These are phyloP conservation scores for Microtus montanus DNA, from an alignment of 2,113 vertebrate species.

Conservation along the genomic window DNA sequence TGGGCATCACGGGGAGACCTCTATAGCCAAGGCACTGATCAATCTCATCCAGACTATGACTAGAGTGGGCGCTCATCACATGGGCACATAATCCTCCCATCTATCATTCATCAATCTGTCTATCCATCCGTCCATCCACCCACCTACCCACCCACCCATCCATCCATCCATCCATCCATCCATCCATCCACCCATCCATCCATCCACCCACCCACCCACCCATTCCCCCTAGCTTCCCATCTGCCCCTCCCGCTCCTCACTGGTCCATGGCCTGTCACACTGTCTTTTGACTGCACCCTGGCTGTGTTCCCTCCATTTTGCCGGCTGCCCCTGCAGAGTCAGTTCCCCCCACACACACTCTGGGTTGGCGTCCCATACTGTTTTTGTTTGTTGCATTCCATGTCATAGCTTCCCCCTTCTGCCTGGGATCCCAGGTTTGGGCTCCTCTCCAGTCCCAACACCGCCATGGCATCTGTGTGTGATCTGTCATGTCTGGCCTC, in stretches of 20 bases:
- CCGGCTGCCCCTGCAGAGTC: background rate
- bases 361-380: too few relatives aligned
- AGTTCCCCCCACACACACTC: fast-evolving
- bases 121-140: background rate
- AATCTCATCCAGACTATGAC: background rate
- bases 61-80: background rate
- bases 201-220: background rate
- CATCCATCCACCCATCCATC: fast-evolving
- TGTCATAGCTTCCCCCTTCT: background rate
- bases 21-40: background rate
- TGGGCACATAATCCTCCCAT: background rate
- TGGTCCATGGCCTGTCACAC: background rate
- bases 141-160: too few relatives aligned
- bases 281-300: background rate
- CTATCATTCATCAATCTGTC: background rate
- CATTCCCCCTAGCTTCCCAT: background rate
- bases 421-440: background rate
- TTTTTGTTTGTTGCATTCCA: background rate
- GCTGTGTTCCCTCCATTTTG: background rate
- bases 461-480: too few relatives aligned
- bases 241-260: background rate
- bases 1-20: background rate
- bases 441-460: background rate
- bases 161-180: fast-evolving
- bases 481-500: background rate